Evolutionary conservation across 2,113 vertebrate genomes (phyloP).

Genomic region (Myotis davidii): DNA sequence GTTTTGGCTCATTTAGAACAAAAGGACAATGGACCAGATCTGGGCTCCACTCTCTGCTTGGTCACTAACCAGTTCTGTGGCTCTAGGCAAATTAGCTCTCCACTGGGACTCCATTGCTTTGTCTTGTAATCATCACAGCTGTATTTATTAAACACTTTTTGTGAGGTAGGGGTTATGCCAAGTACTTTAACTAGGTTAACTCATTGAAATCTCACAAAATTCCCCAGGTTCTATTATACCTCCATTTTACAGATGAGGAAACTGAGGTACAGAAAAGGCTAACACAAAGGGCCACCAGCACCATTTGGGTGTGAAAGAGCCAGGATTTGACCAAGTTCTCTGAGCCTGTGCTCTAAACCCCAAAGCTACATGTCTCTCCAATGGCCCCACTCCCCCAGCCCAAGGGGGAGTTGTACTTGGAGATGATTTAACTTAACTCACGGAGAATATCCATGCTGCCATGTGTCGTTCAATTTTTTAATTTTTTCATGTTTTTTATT

Average conservation of each 20-base stretch:
- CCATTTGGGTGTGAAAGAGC: background rate
- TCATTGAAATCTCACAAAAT: background rate
- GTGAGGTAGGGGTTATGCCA: background rate
- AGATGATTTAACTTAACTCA: background rate
- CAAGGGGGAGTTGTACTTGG: background rate
- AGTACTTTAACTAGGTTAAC: background rate
- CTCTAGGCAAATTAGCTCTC: background rate
- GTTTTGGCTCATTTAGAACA: background rate
- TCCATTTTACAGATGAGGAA: slow-evolving; percentile 1
- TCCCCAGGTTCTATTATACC: background rate
- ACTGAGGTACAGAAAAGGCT: background rate
- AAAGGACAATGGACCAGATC: slow-evolving; percentile 5
- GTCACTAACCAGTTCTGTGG: background rate
- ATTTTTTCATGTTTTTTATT: background rate
- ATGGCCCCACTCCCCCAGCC: background rate
- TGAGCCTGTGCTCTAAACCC: background rate
- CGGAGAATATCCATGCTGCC: background rate
- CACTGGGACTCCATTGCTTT: background rate
- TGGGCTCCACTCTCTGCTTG: background rate
- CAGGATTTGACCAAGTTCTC: background rate
- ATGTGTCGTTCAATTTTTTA: background rate
- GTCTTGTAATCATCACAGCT: background rate
- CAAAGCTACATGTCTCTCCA: background rate
- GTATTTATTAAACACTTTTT: background rate
- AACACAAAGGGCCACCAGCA: background rate